These are phyloP conservation scores for Actinemys pallida DNA, from an alignment of 2,113 vertebrate species.

Conservation along the genomic window DNA sequence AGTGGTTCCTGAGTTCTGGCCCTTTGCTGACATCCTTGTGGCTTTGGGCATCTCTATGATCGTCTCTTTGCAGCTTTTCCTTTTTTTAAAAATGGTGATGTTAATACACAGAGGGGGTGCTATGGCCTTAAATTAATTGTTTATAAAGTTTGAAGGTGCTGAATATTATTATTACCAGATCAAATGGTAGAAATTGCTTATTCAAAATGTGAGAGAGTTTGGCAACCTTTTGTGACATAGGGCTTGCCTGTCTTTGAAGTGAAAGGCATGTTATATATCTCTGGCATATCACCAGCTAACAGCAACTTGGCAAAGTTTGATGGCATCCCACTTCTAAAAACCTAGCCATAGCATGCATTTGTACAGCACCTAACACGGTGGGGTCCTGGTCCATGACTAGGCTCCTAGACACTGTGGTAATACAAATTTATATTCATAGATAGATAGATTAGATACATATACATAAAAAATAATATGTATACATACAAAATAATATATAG, in stretches of 20 bases:
- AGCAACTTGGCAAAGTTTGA: not conserved
- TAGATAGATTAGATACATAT: not conserved
- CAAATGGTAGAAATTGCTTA: not conserved
- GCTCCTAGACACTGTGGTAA: not conserved
- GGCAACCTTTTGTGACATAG: not conserved
- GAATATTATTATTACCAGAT: not conserved
- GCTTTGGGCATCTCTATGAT: not conserved
- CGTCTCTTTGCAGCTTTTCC: accelerated
- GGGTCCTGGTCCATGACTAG: not conserved
- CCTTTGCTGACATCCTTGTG: not conserved
- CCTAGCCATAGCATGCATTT: accelerated
- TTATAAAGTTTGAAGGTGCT: not conserved
- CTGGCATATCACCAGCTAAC: not conserved
- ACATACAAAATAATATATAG: not conserved
- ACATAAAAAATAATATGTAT: not conserved
- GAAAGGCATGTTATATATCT: not conserved
- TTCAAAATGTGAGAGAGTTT: not conserved
- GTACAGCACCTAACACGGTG: not conserved
- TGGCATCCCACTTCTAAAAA: slow-evolving; percentile 35
- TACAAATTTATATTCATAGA: no score
- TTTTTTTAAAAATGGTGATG: not conserved
- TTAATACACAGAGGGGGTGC: not conserved
- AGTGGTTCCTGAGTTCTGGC: not conserved
- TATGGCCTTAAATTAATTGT: not conserved
- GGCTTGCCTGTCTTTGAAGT: not conserved